phyloP scores from a whole-genome alignment of 1,140 invertebrate species.

The Drosophila nasuta region DNA sequence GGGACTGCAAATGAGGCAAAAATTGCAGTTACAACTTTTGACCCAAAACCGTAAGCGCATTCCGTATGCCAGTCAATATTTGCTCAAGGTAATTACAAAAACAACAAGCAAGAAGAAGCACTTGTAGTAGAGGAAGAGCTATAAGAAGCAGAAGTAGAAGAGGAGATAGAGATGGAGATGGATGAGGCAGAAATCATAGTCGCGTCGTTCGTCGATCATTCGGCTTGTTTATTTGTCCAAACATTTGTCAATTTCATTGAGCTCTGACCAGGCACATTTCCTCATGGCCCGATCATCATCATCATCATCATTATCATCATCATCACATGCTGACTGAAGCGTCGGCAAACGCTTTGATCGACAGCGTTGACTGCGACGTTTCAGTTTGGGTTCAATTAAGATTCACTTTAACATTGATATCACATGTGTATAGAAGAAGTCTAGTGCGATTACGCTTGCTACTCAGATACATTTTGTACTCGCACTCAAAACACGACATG shows the following conservation, averaged over 20 bases:
- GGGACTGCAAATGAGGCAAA: constrained; percentile 55
- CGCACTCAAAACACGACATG: constrained; percentile 54
- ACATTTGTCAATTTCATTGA: constrained; percentile 83
- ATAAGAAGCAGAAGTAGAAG: not conserved
- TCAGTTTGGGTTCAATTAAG: constrained; percentile 75
- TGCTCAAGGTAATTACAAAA: constrained; percentile 78
- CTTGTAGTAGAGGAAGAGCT: not conserved
- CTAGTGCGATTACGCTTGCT: constrained; percentile 25
- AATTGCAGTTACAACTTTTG: constrained; percentile 69
- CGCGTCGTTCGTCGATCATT: constrained; percentile 53
- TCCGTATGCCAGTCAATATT: constrained; percentile 59
- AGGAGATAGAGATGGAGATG: not conserved
- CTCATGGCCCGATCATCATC: constrained; percentile 39
- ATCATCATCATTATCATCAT: not conserved
- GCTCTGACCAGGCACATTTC: constrained; percentile 76
- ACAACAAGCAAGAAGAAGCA: constrained; percentile 47
- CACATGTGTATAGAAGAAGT: constrained; percentile 1
- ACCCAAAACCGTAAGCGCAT: constrained; percentile 62
- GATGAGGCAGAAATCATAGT: constrained; percentile 19
- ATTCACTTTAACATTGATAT: constrained; percentile 73
- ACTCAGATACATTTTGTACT: constrained; percentile 28
- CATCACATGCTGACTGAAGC: constrained; percentile 1
- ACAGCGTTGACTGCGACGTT: constrained; percentile 26
- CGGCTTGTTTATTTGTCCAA: constrained; percentile 78
- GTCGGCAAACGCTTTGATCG: constrained; percentile 71